A percentile compares a stretch with the other conserved stretches of the same genome.
phyloP scores from a whole-genome alignment of 2,797 vertebrate species.

The Myotis findleyi region DNA sequence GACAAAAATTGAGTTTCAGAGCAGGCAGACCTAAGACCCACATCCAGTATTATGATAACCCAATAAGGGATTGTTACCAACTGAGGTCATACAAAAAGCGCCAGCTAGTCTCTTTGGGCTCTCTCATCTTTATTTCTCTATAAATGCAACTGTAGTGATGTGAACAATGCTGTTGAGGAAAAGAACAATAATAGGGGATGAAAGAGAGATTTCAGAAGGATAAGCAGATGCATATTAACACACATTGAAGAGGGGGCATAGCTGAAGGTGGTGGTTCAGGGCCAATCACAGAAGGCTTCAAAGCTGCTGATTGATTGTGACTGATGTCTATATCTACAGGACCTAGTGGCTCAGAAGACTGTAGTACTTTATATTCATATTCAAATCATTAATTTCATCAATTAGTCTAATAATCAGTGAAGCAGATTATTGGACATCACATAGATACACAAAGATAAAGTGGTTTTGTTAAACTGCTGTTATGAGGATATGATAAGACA shows the following conservation, averaged over 20 bases:
- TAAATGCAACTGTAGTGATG: background rate
- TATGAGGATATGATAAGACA: background rate
- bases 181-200: background rate
- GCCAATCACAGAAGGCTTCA: background rate
- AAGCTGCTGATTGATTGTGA: background rate
- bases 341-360: background rate
- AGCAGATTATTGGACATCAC: background rate
- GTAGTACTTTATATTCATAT: background rate
- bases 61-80: background rate
- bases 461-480: background rate
- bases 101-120: background rate
- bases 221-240: background rate
- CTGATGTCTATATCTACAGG: background rate
- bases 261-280: background rate
- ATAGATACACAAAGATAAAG: background rate
- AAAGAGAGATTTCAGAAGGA: background rate
- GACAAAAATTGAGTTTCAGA: conserved; percentile 42
- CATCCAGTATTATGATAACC: background rate
- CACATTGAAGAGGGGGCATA: background rate
- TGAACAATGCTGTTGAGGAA: background rate
- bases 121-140: background rate
- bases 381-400: background rate
- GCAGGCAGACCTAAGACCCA: background rate
- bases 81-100: background rate
- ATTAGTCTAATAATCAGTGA: background rate